Evolutionary conservation across 2,797 vertebrate genomes (phyloP), one percentile per base, ranked within the genome.

Genomic region (Chrysocyon brachyurus): DNA sequence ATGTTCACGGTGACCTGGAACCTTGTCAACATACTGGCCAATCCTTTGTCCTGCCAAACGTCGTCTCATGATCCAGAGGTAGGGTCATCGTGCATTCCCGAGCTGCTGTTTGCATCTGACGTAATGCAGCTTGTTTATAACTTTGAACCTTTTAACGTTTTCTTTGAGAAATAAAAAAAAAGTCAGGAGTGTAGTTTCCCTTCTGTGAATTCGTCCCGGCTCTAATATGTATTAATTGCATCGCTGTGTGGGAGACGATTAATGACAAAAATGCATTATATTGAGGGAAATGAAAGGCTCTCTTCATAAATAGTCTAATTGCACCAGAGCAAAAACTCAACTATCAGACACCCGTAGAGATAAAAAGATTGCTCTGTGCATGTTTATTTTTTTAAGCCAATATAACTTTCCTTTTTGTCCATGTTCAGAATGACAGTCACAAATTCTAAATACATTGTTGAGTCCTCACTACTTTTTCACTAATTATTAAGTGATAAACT

Each of bases 121-220:
- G 46, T 16, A 63, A 57, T 59, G 15, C 26, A 81, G 1, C 6
- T 56, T 84, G 24, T 79, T 91, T 46, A 64, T 56, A 64, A 54
- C 64, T 77, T 91, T 78, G 40, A 81, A 33, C 16, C 63, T 95
- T 94, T 90, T 68, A 31, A 52, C 61, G 79, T 79, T 87, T 63
- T 84, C 90, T 86, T 68, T 90, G 73, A 95, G 57, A 94, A 68
- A 36, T 68, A n/a, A 88, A 83, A 84, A 84, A 72, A 84, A 72
- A 40, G 5, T 96, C 73, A 56, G 63, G n/a, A 52, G 15, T 63
- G 2, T 70, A 57, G 15, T 61, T 95, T 93, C 12, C 11, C 40
- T 87, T 89, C 73, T 64, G 3, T 56, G 28, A 86, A 31, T 56
- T 94, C 54, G 84, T 89, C 54, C 33, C 82, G 12, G 28, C 36